Evolutionary conservation across 2,113 vertebrate species (phyloP), one percentile per base, ranked within the genome.

Genomic region (Elanus axillaris): DNA sequence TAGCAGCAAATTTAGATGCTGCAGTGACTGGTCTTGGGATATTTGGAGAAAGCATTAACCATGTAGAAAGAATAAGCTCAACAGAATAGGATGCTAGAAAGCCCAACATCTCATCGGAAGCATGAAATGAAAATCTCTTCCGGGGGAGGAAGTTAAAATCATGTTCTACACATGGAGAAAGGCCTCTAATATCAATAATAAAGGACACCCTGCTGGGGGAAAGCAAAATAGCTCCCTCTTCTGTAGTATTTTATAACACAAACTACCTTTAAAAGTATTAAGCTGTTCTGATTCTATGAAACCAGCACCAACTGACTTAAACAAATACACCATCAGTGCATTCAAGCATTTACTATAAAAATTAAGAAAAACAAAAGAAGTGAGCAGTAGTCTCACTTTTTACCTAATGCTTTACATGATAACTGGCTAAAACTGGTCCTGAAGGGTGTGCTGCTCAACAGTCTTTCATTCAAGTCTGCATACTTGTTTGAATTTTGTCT

Each of bases 401-500:
- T 11, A 56, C 34, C 43, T 63, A 75, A 40, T 6, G 36, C 53
- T 71, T 85, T 77, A 81, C 7, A 5, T 25, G 32, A 16, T 16
- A 81, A 53, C 31, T 75, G 40, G 20, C 19, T 93, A 72, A 86
- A 87, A 60, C 27, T 80, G 20, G 25, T 86, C 97, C 97, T 92
- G 95, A 97, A 98, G 97, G 96, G 97, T 88, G 95, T 94, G 96
- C 94, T 97, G 97, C 95, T 97, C 96, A 95, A 98, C 97, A 98
- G 97, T 93, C 89, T 98, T 98, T 95, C 73, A 93, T 74, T 97
- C 9, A 43, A 96, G 97, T 94, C 96, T 94, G 96, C 94, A 96
- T 95, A 93, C 96, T 98, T 98, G 97, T 96, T 97, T 94, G 95
- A 98, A 97, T 97, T 96, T 95, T 98, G 98, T 98, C 97, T 97